Evolutionary conservation across 2,113 vertebrate genomes (phyloP).

Genomic region (Notechis scutatus): DNA sequence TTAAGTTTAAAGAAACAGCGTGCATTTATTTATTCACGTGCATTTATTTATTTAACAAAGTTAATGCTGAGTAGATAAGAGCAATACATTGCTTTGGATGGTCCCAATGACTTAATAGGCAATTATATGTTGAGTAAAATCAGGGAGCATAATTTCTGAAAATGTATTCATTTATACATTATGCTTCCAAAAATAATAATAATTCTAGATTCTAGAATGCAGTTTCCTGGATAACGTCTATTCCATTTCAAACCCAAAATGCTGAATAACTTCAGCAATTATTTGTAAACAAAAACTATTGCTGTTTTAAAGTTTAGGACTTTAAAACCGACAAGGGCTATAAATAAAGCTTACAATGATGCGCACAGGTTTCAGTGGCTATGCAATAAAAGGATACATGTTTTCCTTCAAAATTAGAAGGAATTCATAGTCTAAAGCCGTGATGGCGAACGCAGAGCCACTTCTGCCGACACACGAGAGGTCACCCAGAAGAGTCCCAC

Average conservation of each 20-base stretch:
- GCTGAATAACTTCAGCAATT: background rate
- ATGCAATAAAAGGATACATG: background rate
- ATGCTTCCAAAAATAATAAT: constrained; percentile 12
- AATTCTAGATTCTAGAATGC: constrained; percentile 21
- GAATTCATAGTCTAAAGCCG: background rate
- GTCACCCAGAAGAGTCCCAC: no score
- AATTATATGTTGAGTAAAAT: background rate
- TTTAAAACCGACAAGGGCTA: background rate
- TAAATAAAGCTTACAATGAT: background rate
- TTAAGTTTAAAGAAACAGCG: background rate
- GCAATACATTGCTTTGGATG: background rate
- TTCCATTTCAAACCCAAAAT: constrained; percentile 12
- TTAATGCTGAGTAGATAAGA: background rate
- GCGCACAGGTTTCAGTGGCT: background rate
- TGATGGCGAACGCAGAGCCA: no score
- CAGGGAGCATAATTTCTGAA: background rate
- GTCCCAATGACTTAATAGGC: background rate
- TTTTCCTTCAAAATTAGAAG: background rate
- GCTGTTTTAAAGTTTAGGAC: background rate
- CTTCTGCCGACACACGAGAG: no score
- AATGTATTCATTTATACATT: constrained; percentile 18
- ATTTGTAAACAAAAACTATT: background rate
- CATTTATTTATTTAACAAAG: background rate
- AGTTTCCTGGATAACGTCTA: constrained; percentile 1
- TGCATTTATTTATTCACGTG: background rate